phyloP scores from a whole-genome alignment of 2,888 invertebrate species.

The Leucozona laternaria region DNA sequence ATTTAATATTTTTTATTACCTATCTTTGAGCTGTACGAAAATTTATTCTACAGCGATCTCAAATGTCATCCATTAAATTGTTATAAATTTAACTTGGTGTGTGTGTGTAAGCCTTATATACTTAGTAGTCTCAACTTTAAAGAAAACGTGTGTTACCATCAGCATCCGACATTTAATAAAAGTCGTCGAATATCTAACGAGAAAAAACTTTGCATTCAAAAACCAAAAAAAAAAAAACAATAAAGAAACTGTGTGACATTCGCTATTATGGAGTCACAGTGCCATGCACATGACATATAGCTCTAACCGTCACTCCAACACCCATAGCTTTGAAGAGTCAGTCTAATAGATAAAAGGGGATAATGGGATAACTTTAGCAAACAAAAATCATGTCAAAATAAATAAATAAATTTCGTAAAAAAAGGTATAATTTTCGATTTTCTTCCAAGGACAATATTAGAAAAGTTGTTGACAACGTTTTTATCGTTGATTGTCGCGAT shows the following conservation, averaged over 20 bases:
- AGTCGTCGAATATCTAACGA: conserved; percentile 40
- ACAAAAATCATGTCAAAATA: too few relatives aligned
- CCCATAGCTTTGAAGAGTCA: conserved; percentile 2
- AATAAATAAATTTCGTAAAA: too few relatives aligned
- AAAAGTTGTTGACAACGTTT: too few relatives aligned
- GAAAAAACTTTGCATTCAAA: conserved; percentile 47
- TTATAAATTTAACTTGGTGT: conserved; percentile 44
- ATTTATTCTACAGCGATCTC: conserved; percentile 33
- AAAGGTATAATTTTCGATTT: too few relatives aligned
- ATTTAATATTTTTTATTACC: too few relatives aligned
- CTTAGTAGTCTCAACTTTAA: background rate
- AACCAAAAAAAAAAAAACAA: background rate
- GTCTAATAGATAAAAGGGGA: conserved; percentile 1
- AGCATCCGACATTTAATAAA: conserved; percentile 38
- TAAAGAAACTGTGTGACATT: conserved; percentile 35
- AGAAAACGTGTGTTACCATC: conserved; percentile 35
- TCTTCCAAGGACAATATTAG: too few relatives aligned
- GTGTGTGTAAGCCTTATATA: background rate
- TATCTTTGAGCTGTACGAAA: too few relatives aligned
- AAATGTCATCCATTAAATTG: conserved; percentile 65
- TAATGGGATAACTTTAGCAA: background rate
- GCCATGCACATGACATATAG: conserved; percentile 47
- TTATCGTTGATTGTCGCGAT: too few relatives aligned
- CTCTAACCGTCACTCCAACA: background rate
- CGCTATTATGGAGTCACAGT: conserved; percentile 38